Percentiles rank a stretch among this genome's conserved stretches.
Conservation (phyloP, 1,140 invertebrate genomes). For the Monomorium pharaonis region DNA sequence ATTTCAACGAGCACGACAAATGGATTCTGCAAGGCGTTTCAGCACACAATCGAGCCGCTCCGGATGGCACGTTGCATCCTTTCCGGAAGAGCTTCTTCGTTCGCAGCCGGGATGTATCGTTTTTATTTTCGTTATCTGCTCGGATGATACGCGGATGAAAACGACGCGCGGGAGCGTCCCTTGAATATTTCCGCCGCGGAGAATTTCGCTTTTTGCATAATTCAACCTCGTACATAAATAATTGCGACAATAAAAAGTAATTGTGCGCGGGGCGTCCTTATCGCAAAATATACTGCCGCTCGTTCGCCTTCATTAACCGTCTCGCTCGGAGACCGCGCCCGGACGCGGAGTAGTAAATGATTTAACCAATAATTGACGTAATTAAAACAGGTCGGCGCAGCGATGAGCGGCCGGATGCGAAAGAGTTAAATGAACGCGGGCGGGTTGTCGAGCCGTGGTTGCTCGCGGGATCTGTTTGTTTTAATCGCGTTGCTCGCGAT, state of each 20-base stretch:
- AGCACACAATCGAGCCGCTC: not conserved
- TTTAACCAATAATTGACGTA: not conserved
- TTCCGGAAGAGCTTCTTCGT: no score
- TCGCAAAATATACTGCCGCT: not conserved
- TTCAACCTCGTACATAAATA: not conserved
- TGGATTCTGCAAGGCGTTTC: not conserved
- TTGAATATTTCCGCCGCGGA: not conserved
- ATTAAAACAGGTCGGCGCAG: conserved; percentile 7
- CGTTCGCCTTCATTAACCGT: not conserved
- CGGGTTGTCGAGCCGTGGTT: no score
- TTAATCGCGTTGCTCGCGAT: not conserved
- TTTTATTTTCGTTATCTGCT: not conserved
- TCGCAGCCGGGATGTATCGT: no score
- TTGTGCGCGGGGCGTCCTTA: not conserved
- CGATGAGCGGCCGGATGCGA: not conserved
- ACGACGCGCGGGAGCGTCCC: no score
- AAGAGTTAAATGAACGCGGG: conserved; percentile 9
- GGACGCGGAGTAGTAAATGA: not conserved
- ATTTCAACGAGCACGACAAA: conserved; percentile 9
- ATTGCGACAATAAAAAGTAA: not conserved
- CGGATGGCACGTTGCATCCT: no score
- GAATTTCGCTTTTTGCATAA: not conserved
- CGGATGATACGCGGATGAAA: not conserved
- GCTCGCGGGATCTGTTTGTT: not conserved
- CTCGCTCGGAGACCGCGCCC: not conserved